phyloP scores from a whole-genome alignment of 2,797 vertebrate species.

The Poeciliopsis presidionis region DNA sequence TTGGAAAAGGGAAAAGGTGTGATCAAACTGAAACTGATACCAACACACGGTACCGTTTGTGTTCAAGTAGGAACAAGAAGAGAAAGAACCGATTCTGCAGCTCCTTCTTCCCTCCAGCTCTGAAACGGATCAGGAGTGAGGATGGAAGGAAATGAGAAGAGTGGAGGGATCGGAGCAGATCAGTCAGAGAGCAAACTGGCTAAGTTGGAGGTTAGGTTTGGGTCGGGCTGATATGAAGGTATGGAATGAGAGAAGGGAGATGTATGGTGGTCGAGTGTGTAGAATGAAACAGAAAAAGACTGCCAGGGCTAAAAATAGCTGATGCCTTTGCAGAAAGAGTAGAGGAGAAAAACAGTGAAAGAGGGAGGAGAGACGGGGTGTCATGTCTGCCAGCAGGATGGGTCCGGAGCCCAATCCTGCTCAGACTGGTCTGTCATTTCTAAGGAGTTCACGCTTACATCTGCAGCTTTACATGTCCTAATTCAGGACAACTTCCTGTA shows the following conservation, averaged over 20 bases:
- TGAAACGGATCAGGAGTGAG: slow-evolving; percentile 28
- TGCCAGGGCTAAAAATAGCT: slow-evolving; percentile 75
- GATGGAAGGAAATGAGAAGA: slow-evolving; percentile 26
- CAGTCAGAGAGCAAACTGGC: slow-evolving; percentile 42
- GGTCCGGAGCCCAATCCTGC: slow-evolving; percentile 60
- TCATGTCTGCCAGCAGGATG: slow-evolving; percentile 71
- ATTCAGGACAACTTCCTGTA: slow-evolving; percentile 50
- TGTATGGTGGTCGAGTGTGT: slow-evolving; percentile 39
- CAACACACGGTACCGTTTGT: slow-evolving; percentile 27
- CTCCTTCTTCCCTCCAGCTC: slow-evolving; percentile 27
- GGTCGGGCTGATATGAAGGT: slow-evolving; percentile 49
- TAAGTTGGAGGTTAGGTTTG: slow-evolving; percentile 49
- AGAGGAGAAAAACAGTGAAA: slow-evolving; percentile 29
- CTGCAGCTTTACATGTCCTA: slow-evolving; percentile 26
- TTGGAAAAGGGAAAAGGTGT: slow-evolving; percentile 6
- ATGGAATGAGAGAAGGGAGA: slow-evolving; percentile 54
- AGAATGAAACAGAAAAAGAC: slow-evolving; percentile 29
- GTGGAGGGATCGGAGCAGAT: slow-evolving; percentile 42
- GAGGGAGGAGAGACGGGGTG: slow-evolving; percentile 49
- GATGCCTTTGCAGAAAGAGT: slow-evolving; percentile 57
- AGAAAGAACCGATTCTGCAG: slow-evolving; percentile 27
- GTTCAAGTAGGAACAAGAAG: slow-evolving; percentile 35
- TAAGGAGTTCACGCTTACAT: slow-evolving; percentile 55
- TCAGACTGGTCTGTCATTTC: slow-evolving; percentile 14
- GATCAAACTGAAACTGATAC: slow-evolving; percentile 51